A percentile compares a stretch with the other conserved stretches of the same genome.
These are phyloP conservation scores for Agrotis clavis DNA, from an alignment of 2,888 invertebrate genomes.

Conservation along the genomic window DNA sequence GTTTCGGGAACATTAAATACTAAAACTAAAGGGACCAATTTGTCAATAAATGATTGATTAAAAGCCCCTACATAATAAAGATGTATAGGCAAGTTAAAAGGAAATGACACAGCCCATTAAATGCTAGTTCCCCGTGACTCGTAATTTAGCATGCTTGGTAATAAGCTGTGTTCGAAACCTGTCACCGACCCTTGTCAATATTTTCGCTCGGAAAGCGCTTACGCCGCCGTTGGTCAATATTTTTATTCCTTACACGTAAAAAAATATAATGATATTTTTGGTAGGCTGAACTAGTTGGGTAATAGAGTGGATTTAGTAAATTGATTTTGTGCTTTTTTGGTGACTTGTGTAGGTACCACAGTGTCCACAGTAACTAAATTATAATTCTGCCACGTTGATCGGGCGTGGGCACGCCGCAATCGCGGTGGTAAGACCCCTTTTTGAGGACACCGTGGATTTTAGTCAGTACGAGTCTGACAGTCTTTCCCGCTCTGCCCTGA, in stretches of 20 bases:
- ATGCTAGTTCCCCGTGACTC: constrained; percentile 48
- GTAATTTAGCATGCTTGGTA: constrained; percentile 58
- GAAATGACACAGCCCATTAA: constrained; percentile 58
- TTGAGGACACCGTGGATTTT: too few relatives aligned
- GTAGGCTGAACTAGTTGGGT: neutral
- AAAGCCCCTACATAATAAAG: constrained; percentile 31
- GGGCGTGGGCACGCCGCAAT: too few relatives aligned
- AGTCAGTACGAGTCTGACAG: too few relatives aligned
- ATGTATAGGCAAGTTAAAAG: constrained; percentile 32
- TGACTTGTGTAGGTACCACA: neutral
- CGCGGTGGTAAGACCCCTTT: too few relatives aligned
- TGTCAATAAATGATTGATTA: constrained; percentile 33
- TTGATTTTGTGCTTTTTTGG: constrained; percentile 12
- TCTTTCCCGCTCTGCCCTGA: too few relatives aligned
- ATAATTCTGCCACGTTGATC: neutral
- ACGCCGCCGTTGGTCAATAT: constrained; percentile 31
- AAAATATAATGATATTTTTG: constrained; percentile 41
- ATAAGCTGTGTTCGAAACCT: constrained; percentile 61
- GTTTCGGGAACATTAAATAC: neutral
- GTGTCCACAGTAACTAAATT: neutral
- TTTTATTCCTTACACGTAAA: constrained; percentile 54
- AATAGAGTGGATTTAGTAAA: constrained; percentile 3
- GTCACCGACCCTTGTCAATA: constrained; percentile 67
- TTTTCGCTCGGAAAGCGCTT: constrained; percentile 54
- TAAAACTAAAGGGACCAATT: constrained; percentile 1